Evolutionary conservation across 2,113 vertebrate genomes (phyloP), one percentile per base, ranked within the genome.

Genomic region (Toxotes jaculatrix): DNA sequence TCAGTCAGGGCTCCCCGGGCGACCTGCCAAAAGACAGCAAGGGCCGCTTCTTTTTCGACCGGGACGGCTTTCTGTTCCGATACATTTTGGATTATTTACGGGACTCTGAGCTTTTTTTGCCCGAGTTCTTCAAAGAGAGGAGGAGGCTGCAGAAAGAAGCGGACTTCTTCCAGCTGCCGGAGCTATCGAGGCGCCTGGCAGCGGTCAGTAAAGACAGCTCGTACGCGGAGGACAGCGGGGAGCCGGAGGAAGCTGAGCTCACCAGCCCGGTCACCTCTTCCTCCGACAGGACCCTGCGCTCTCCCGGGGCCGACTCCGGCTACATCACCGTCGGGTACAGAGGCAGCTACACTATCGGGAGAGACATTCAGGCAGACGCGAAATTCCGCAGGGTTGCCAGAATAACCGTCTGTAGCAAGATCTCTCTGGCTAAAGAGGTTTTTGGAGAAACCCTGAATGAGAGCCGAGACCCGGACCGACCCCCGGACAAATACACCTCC

Each of bases 371-470:
- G 91, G 97, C 97, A 0, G 98, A 99, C 77, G 97, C 96, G 55
- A 99, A 99, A 77, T 99, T 99, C 95, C 95, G 98, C 47, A 85
- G 98, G 62, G 98, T 99, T 14, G 98, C 97, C 17, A 94, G 98
- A 80, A 99, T 99, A 85, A 99, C 97, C 0, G 98, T 99, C 32
- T 99, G 98, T 91, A 97, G 97, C 62, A 99, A 98, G 93, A 99
- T 97, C 6, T 97, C 96, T 1, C 91, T 99, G 86, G 97, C 97
- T 51, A 99, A 99, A 83, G 98, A 99, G 84, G 98, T 99, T 36
- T 99, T 99, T 78, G 98, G 98, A 1, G 98, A 99, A 38, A 98
- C 97, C 36, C 93, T 99, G 88, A 99, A 99, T 34, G 98, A 99
- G 93, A 99, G 98, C 91, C 95, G 98, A 8, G 98, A 99, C 88